Conservation (phyloP, 2,797 vertebrate species). For the Todus mexicanus region DNA sequence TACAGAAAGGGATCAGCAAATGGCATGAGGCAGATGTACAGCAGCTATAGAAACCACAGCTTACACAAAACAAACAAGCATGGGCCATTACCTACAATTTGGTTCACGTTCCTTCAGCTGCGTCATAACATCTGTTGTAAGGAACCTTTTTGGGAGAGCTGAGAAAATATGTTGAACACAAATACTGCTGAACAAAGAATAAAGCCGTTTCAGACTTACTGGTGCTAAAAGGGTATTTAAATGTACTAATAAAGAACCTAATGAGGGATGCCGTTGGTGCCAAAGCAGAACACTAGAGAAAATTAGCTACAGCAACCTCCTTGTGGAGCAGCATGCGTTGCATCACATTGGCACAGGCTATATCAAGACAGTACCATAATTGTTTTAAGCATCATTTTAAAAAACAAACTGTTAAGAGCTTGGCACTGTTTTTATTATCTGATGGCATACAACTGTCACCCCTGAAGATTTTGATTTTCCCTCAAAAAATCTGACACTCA, state of each 20-base stretch:
- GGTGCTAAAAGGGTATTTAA: constrained; percentile 50
- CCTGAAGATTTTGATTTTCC: background rate
- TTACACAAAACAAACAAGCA: constrained; percentile 62
- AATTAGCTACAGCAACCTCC: background rate
- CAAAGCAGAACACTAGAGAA: constrained; percentile 33
- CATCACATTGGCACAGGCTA: background rate
- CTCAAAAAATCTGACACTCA: background rate
- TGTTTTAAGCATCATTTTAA: background rate
- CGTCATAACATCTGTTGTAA: constrained; percentile 17
- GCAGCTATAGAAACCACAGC: constrained; percentile 57
- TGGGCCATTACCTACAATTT: constrained; percentile 61
- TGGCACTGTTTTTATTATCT: background rate
- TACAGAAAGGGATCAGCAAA: constrained; percentile 46
- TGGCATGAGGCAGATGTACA: constrained; percentile 50
- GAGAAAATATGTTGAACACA: constrained; percentile 28
- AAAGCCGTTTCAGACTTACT: constrained; percentile 51
- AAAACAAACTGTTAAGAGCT: background rate
- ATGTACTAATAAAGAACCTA: constrained; percentile 58
- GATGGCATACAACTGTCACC: background rate
- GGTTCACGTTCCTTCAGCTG: constrained; percentile 31
- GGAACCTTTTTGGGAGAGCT: constrained; percentile 12
- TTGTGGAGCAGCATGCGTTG: background rate
- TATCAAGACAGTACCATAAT: background rate
- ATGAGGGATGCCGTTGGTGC: constrained; percentile 41
- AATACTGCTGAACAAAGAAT: constrained; percentile 43